phyloP scores from a whole-genome alignment of 2,888 invertebrate species.

The Apotomis capreana region DNA sequence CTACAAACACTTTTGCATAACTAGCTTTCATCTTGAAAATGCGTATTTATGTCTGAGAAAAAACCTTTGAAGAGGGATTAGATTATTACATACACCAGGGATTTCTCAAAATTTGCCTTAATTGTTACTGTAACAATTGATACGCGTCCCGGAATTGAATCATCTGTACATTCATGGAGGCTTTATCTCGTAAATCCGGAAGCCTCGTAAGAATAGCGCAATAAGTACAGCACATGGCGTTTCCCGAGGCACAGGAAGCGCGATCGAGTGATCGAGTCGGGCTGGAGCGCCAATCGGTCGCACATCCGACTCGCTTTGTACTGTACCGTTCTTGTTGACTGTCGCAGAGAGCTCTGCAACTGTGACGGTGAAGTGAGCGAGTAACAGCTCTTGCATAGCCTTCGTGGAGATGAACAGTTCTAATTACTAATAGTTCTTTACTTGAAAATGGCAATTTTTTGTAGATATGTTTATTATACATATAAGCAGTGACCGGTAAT shows the following conservation, averaged over 20 bases:
- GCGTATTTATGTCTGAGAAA: background rate
- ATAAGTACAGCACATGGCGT: constrained; percentile 45
- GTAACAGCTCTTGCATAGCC: constrained; percentile 14
- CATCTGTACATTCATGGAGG: background rate
- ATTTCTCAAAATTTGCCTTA: background rate
- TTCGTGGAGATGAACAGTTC: background rate
- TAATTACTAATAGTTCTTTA: background rate
- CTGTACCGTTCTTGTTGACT: constrained; percentile 43
- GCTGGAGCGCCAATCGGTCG: constrained; percentile 66
- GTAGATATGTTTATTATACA: too few relatives aligned
- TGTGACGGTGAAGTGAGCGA: constrained; percentile 11
- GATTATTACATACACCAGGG: background rate
- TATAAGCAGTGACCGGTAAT: too few relatives aligned
- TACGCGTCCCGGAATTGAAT: background rate
- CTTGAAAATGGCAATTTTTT: too few relatives aligned
- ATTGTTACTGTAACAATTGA: background rate
- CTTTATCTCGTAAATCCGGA: constrained; percentile 27
- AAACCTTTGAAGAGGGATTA: background rate
- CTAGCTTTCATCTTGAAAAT: background rate
- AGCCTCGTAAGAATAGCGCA: constrained; percentile 35
- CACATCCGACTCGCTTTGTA: constrained; percentile 58
- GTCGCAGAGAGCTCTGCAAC: constrained; percentile 26
- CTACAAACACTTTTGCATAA: constrained; percentile 1
- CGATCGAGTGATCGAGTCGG: constrained; percentile 58
- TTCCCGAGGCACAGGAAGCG: constrained; percentile 65